These are phyloP conservation scores for Prenolepis imparis DNA, from an alignment of 2,888 invertebrate species.

Conservation along the genomic window DNA sequence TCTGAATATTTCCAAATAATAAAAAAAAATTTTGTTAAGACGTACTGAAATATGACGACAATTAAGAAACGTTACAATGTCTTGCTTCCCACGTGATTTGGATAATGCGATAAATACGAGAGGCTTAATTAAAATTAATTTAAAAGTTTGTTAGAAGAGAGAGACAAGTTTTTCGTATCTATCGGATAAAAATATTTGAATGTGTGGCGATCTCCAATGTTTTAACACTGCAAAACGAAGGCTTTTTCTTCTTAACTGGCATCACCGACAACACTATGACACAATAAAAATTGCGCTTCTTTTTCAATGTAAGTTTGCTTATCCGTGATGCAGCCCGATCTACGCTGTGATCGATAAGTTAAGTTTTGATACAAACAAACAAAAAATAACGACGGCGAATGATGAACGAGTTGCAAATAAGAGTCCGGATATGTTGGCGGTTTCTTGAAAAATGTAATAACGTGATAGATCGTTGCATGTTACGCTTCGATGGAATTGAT, in stretches of 20 bases:
- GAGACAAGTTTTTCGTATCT: conserved; percentile 2
- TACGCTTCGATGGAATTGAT: not conserved
- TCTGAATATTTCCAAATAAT: conserved; percentile 13
- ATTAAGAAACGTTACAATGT: not conserved
- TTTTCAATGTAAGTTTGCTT: conserved; percentile 42
- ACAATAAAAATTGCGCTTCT: conserved; percentile 13
- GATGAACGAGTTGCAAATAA: conserved; percentile 20
- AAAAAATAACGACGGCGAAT: not conserved
- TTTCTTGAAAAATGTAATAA: conserved; percentile 25
- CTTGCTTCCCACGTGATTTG: not conserved
- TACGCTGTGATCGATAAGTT: conserved; percentile 35
- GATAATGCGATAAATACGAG: conserved; percentile 27
- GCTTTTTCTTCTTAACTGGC: conserved; percentile 67
- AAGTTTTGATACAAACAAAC: conserved; percentile 26
- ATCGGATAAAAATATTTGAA: conserved; percentile 3
- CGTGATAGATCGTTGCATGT: not conserved
- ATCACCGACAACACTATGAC: conserved; percentile 46
- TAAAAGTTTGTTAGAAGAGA: conserved; percentile 7
- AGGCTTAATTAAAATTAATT: conserved; percentile 38
- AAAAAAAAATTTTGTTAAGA: not conserved
- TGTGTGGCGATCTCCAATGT: conserved; percentile 23
- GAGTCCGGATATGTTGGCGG: not conserved
- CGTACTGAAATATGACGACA: not conserved
- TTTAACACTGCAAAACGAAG: conserved; percentile 63
- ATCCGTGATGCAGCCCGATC: conserved; percentile 10